Conservation (phyloP, 2,797 vertebrate species). For the Betta splendens region DNA sequence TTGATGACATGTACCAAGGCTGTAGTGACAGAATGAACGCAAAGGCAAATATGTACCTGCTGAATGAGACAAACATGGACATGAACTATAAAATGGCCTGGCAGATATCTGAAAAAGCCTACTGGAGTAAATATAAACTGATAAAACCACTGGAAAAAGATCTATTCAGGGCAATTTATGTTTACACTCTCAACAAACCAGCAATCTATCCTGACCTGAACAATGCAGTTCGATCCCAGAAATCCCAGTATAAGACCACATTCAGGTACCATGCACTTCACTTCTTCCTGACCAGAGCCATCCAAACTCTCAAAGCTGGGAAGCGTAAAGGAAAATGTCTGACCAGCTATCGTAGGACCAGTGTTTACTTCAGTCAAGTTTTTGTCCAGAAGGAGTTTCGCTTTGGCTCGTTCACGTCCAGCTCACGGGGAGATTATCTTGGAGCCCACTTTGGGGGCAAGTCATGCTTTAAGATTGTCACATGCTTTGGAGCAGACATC, state of each 20-base stretch:
- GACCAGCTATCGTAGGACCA: constrained; percentile 35
- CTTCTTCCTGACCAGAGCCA: constrained; percentile 49
- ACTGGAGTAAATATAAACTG: constrained; percentile 44
- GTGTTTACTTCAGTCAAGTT: constrained; percentile 27
- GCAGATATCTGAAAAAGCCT: constrained; percentile 45
- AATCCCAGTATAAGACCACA: constrained; percentile 24
- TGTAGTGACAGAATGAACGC: constrained; percentile 47
- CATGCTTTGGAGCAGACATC: constrained; percentile 54
- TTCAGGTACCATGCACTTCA: constrained; percentile 56
- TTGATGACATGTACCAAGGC: constrained; percentile 54
- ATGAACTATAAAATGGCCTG: constrained; percentile 46
- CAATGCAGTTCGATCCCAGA: constrained; percentile 40
- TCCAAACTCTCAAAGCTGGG: constrained; percentile 46
- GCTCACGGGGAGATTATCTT: constrained; percentile 40
- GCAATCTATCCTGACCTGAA: constrained; percentile 49
- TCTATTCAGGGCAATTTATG: constrained; percentile 44
- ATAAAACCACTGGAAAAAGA: constrained; percentile 39
- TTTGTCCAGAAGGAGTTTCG: constrained; percentile 39
- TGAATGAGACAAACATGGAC: constrained; percentile 39
- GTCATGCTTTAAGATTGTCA: constrained; percentile 55
- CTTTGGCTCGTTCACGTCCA: constrained; percentile 60
- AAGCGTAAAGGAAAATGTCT: constrained; percentile 26
- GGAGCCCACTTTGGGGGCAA: constrained; percentile 31
- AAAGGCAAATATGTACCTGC: constrained; percentile 46
- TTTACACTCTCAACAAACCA: constrained; percentile 44